Conservation (phyloP, 2,888 invertebrate species). For the Capitulum mitella region DNA sequence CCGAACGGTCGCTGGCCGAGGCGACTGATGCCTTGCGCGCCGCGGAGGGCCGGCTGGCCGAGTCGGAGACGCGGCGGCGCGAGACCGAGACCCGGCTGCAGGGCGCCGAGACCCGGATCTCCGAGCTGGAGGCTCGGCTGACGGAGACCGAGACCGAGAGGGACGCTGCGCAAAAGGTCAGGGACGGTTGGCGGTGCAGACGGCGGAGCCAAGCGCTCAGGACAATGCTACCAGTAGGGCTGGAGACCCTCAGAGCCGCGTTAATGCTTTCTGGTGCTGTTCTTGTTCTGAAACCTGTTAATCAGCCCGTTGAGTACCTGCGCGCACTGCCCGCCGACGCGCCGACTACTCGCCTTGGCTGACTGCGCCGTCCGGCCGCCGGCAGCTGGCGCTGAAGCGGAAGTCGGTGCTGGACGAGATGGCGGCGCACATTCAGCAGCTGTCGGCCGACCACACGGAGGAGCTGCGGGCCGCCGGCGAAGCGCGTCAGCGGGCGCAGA, state of each 20-base stretch:
- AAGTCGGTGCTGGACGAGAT: conserved; percentile 46
- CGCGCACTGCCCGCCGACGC: too few species aligned
- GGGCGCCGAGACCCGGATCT: not conserved
- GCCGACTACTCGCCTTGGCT: not conserved
- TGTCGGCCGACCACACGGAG: conserved; percentile 42
- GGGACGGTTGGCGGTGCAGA: too few species aligned
- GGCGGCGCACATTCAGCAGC: conserved; percentile 45
- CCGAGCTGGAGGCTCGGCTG: not conserved
- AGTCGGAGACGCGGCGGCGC: not conserved
- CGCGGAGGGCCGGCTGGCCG: not conserved
- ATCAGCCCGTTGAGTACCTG: too few species aligned
- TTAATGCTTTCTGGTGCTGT: too few species aligned
- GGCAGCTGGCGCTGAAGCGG: conserved; percentile 46
- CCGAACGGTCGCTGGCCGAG: not conserved
- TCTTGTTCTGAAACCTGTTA: too few species aligned
- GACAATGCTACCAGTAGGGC: too few species aligned
- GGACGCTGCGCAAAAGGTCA: not conserved
- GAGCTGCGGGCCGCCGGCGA: conserved; percentile 31
- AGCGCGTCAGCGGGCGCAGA: not conserved
- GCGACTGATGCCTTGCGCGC: not conserved
- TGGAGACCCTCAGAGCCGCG: too few species aligned
- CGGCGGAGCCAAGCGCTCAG: too few species aligned
- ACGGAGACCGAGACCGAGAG: not conserved
- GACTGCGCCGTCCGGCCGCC: not conserved
- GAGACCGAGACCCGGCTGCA: not conserved